Evolutionary conservation across 64 coral and sea anemone species (phyloP), one percentile per base, ranked within the genome.

Genomic region (Stichodactyla mertensii): DNA sequence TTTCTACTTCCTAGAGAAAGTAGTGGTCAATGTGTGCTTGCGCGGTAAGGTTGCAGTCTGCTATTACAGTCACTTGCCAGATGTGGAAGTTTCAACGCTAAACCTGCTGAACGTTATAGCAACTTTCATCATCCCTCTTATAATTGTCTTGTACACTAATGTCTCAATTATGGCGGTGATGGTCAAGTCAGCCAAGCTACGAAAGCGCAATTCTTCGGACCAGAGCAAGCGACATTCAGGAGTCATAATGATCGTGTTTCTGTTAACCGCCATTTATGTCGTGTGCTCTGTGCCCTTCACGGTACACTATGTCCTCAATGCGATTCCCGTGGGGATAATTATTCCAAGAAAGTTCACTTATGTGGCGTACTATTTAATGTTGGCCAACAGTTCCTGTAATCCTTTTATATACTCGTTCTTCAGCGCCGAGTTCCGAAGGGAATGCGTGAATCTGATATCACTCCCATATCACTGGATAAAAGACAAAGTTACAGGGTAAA

Each of bases 361-460:
- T 15, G 87, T 96, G 22, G 91, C 94, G 16, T 96, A 96, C 64
- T 96, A 93, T 57, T 74, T 96, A 15, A 96, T 96, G 94, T 81
- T 97, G 51, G 88, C 91, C 18, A 97, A 97, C 28, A 97, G 95
- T 28, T 93, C 95, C 13, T 85, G 88, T 51, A 97, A 97, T 45
- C 86, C 95, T 15, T 97, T 97, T 51, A 91, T 97, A 16, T 97
- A 97, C 22, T 97, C 95, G 20, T 97, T 97, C 64, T 83, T 97
- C 83, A 97, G 95, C 87, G 62, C 64, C 7, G 95, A 93, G 55
- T 97, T 97, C 24, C 87, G 95, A 51, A 78, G 71, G 36, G 89
- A 88, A 52, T 97, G 95, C 6, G 55, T 62, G 1, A 57, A 36
- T 14, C 31, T 85, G 24, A 57, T 85, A 19, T 64, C 60, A 5